phyloP scores from a whole-genome alignment of 2,113 vertebrate species.

The Salvator merianae region DNA sequence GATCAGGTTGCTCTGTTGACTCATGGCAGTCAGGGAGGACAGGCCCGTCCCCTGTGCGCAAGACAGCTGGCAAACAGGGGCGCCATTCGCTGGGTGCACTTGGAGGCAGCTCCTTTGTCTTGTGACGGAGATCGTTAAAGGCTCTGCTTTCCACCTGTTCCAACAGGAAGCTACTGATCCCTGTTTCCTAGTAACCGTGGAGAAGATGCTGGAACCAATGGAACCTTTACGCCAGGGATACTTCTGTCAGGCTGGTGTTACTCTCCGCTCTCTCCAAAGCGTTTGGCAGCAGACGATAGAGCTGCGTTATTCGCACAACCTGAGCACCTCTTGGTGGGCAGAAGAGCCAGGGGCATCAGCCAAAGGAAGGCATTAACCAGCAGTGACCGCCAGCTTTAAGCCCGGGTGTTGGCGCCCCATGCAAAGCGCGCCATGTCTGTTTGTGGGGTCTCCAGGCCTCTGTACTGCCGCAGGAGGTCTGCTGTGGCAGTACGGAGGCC shows the following conservation, averaged over 20 bases:
- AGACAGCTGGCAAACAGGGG: slow-evolving; percentile 43
- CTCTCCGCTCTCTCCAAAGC: not conserved
- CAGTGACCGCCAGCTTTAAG: no score
- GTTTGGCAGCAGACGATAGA: not conserved
- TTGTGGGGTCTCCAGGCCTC: no score
- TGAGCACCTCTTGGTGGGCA: not conserved
- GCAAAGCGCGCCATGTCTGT: no score
- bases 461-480: no score
- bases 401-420: no score
- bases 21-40: not conserved
- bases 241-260: not conserved
- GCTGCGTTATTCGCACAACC: not conserved
- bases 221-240: not conserved
- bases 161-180: not conserved
- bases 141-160: slow-evolving; percentile 11
- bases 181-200: slow-evolving; percentile 6
- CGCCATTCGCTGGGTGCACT: not conserved
- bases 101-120: not conserved
- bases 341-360: not conserved
- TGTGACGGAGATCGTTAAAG: not conserved
- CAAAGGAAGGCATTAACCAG: not conserved
- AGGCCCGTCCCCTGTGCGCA: slow-evolving; percentile 33
- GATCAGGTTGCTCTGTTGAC: slow-evolving; percentile 28
- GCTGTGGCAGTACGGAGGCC: no score
- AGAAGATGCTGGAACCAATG: not conserved